Conservation (phyloP, 2,888 invertebrate species). For the Bugulina stolonifera region DNA sequence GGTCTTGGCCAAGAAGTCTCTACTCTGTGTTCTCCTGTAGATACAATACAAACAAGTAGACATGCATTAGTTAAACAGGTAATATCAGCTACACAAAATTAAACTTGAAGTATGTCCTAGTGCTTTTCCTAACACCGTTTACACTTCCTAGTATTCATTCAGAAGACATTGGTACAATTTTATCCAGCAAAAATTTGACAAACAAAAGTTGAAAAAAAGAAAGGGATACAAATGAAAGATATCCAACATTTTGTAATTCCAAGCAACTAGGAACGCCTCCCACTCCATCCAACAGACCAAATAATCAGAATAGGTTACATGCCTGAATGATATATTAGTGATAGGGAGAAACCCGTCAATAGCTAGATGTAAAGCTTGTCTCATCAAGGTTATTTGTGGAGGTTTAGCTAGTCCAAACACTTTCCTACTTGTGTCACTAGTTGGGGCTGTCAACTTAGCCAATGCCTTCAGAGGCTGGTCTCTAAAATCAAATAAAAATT, state of each 20-base stretch:
- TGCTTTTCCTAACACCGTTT: too few relatives aligned
- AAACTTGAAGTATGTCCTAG: too few relatives aligned
- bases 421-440: background rate
- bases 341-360: conserved; percentile 8
- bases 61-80: background rate
- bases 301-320: background rate
- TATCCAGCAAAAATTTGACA: too few relatives aligned
- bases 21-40: conserved; percentile 6
- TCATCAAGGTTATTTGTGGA: background rate
- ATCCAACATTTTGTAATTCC: too few relatives aligned
- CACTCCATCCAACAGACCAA: too few relatives aligned
- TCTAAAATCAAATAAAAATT: too few relatives aligned
- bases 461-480: background rate
- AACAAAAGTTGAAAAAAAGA: too few relatives aligned
- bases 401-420: background rate
- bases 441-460: background rate
- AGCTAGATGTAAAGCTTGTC: conserved; percentile 9
- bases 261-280: too few relatives aligned
- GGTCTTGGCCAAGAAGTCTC: background rate
- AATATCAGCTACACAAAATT: too few relatives aligned
- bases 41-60: background rate
- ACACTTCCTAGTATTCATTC: too few relatives aligned
- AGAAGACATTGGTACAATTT: too few relatives aligned
- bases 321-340: conserved; percentile 2
- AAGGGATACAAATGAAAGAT: too few relatives aligned